A percentile compares a stretch with the other conserved stretches of the same genome.
Evolutionary conservation across 2,113 vertebrate species (phyloP).

Genomic region (Percina caprodes): DNA sequence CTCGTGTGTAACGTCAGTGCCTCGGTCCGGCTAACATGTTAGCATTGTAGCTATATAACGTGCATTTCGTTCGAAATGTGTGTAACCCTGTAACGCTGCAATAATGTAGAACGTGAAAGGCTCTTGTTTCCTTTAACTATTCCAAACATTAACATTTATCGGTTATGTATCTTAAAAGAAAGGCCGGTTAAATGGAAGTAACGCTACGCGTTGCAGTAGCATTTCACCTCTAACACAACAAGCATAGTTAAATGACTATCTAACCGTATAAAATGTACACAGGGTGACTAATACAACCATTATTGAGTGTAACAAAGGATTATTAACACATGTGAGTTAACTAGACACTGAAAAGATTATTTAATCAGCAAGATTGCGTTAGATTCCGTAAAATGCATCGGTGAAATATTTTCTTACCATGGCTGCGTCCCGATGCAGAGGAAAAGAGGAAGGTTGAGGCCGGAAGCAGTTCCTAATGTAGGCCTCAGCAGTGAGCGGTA

Average conservation of each 20-base stretch:
- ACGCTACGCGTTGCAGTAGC: background rate
- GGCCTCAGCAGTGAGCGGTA: background rate
- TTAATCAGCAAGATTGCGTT: slow-evolving; percentile 55
- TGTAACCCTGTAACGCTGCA: background rate
- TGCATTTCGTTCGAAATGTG: accelerated
- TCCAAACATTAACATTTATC: background rate
- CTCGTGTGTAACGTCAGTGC: background rate
- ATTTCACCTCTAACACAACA: background rate
- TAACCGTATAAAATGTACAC: background rate
- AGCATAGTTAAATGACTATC: background rate
- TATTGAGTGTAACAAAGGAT: accelerated
- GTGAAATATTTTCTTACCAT: slow-evolving; percentile 73
- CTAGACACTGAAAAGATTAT: accelerated
- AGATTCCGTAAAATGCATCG: slow-evolving; percentile 57
- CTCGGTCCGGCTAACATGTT: background rate
- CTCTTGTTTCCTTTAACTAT: accelerated
- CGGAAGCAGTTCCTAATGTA: slow-evolving; percentile 71
- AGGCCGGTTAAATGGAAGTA: background rate
- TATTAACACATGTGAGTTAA: background rate
- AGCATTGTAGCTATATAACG: background rate
- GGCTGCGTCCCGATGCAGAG: slow-evolving; percentile 74
- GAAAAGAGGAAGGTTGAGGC: slow-evolving; percentile 70
- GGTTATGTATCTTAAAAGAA: accelerated
- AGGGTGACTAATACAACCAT: background rate
- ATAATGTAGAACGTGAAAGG: accelerated